These are phyloP conservation scores for Ctena decussata DNA, from an alignment of 2,888 invertebrate species.

Conservation along the genomic window DNA sequence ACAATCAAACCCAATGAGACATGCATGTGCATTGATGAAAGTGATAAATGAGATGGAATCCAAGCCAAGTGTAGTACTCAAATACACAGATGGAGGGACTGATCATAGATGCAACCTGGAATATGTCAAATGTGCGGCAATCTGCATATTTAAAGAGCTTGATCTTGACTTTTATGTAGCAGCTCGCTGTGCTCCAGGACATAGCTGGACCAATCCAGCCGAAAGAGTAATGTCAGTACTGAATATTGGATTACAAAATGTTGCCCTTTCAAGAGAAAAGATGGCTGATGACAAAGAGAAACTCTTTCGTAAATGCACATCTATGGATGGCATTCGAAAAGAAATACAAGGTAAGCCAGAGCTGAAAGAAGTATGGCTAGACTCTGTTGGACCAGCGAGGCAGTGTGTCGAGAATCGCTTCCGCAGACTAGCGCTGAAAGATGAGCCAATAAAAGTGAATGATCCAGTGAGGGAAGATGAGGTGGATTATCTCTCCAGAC, in stretches of 20 bases:
- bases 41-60: not conserved
- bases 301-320: not conserved
- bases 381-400: slow-evolving; percentile 21
- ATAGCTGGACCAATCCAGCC: slow-evolving; percentile 58
- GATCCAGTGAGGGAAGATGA: slow-evolving; percentile 33
- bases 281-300: slow-evolving; percentile 1
- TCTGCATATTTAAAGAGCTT: slow-evolving; percentile 53
- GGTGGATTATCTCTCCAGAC: slow-evolving; percentile 34
- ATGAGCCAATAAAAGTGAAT: slow-evolving; percentile 9
- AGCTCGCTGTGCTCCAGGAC: slow-evolving; percentile 55
- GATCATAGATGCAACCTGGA: slow-evolving; percentile 22
- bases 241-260: slow-evolving; percentile 48
- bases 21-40: slow-evolving; percentile 18
- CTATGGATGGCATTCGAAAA: slow-evolving; percentile 29
- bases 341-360: not conserved
- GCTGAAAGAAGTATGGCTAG: slow-evolving; percentile 14
- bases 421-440: slow-evolving; percentile 34
- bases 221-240: slow-evolving; percentile 54
- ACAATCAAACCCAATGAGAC: slow-evolving; percentile 27
- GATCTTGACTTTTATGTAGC: slow-evolving; percentile 51
- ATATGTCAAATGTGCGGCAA: slow-evolving; percentile 44
- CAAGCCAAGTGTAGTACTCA: slow-evolving; percentile 22
- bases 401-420: slow-evolving; percentile 14
- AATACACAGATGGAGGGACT: slow-evolving; percentile 59
- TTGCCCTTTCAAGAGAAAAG: slow-evolving; percentile 3